A percentile compares a stretch with the other conserved stretches of the same genome.
Evolutionary conservation across 2,888 invertebrate genomes (phyloP).

Genomic region (Lasioglossum vierecki): DNA sequence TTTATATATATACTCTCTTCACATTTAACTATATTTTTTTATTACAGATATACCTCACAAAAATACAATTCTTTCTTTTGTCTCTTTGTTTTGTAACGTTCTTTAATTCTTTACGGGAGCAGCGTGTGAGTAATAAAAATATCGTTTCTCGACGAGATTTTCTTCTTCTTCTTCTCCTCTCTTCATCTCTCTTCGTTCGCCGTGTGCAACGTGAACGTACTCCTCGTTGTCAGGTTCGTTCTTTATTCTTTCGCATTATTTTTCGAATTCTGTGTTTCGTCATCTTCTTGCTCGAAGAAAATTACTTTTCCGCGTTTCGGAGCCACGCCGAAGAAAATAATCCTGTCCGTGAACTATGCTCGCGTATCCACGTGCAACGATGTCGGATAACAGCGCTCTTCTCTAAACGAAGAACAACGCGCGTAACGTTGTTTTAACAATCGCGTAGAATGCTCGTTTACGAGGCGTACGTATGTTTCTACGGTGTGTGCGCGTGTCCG

Average conservation of each 20-base stretch:
- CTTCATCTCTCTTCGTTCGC: slow-evolving; percentile 25
- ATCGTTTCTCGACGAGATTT: slow-evolving; percentile 63
- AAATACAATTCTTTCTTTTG: slow-evolving; percentile 65
- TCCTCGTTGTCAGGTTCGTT: slow-evolving; percentile 25
- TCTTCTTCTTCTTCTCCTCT: neutral
- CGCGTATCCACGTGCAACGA: slow-evolving; percentile 37
- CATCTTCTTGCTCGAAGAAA: neutral
- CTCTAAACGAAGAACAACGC: slow-evolving; percentile 36
- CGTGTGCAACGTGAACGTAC: slow-evolving; percentile 30
- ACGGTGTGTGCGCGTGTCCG: slow-evolving; percentile 28
- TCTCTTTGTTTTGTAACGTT: slow-evolving; percentile 46
- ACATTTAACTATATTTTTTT: slow-evolving; percentile 68
- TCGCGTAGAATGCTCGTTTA: slow-evolving; percentile 49
- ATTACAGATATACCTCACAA: slow-evolving; percentile 73
- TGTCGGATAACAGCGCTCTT: slow-evolving; percentile 44
- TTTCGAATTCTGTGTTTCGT: neutral
- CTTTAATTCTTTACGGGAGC: slow-evolving; percentile 65
- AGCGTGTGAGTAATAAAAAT: slow-evolving; percentile 71
- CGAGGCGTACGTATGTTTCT: neutral
- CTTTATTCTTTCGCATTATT: neutral
- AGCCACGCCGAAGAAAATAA: neutral
- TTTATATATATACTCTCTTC: slow-evolving; percentile 29
- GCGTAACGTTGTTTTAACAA: slow-evolving; percentile 49
- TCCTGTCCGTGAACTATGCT: neutral
- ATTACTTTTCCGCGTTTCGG: neutral